Conservation (phyloP, 2,113 vertebrate genomes). For the Dromiciops gliroides region DNA sequence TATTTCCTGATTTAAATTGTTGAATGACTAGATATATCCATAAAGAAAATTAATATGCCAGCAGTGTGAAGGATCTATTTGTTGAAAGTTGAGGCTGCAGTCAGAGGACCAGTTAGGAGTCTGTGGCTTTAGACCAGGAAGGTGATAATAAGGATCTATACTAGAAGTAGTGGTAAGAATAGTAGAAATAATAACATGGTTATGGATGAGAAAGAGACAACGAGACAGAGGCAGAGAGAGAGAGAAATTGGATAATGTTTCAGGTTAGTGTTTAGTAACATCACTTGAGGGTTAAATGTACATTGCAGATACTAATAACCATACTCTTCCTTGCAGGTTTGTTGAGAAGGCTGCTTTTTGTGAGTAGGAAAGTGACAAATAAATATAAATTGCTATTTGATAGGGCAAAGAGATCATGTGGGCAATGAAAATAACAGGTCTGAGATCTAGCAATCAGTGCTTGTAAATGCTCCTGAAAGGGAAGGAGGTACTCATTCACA, state of each 20-base stretch:
- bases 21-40: not conserved
- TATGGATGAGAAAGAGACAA: no score
- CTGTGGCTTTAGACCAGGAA: not conserved
- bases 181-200: no score
- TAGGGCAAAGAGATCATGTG: not conserved
- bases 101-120: not conserved
- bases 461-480: not conserved
- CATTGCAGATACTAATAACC: not conserved
- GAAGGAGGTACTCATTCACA: not conserved
- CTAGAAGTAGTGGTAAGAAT: no score
- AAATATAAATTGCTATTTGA: not conserved
- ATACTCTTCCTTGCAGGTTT: not conserved
- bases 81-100: not conserved
- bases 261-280: not conserved
- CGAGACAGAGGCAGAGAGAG: not conserved
- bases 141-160: no score
- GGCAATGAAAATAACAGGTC: not conserved
- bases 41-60: not conserved
- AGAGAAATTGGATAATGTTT: not conserved
- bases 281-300: not conserved
- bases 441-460: not conserved
- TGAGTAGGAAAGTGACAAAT: not conserved
- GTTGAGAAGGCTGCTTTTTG: not conserved
- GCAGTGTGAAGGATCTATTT: not conserved
- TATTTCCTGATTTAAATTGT: not conserved